Conservation (phyloP, 2,888 invertebrate species). For the Chalcis sispes region DNA sequence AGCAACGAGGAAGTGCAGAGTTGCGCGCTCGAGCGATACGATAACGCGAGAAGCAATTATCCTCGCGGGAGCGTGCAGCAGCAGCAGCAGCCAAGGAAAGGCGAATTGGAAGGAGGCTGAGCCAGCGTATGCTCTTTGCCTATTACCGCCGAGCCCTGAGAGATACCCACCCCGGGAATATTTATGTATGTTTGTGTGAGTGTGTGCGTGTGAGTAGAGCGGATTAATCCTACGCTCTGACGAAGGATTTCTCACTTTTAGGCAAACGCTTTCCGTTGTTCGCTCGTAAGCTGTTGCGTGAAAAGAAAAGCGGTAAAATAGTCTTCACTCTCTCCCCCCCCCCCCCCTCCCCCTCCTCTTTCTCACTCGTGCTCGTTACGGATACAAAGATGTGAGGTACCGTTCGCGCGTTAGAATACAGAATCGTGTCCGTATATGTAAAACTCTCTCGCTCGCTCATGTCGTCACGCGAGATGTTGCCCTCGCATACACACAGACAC, state of each 20-base stretch:
- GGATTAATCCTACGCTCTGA: slow-evolving; percentile 29
- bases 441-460: not conserved
- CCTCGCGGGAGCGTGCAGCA: slow-evolving; percentile 44
- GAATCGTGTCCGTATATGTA: not conserved
- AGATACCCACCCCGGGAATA: not conserved
- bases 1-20: slow-evolving; percentile 55
- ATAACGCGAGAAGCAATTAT: slow-evolving; percentile 59
- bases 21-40: slow-evolving; percentile 54
- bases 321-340: no score
- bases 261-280: not conserved
- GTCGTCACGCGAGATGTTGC: slow-evolving; percentile 15
- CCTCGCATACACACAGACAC: not conserved
- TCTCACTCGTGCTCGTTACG: slow-evolving; percentile 1
- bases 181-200: not conserved
- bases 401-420: slow-evolving; percentile 9
- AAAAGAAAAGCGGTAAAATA: not conserved
- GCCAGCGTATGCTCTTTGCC: slow-evolving; percentile 43
- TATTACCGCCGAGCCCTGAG: slow-evolving; percentile 38
- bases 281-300: not conserved
- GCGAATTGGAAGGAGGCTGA: slow-evolving; percentile 9
- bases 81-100: not conserved
- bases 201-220: not conserved
- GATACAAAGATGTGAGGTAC: slow-evolving; percentile 29
- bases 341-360: no score
- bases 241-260: slow-evolving; percentile 44